phyloP scores from a whole-genome alignment of 2,113 vertebrate species.

The Rhinopomastus cyanomelas region DNA sequence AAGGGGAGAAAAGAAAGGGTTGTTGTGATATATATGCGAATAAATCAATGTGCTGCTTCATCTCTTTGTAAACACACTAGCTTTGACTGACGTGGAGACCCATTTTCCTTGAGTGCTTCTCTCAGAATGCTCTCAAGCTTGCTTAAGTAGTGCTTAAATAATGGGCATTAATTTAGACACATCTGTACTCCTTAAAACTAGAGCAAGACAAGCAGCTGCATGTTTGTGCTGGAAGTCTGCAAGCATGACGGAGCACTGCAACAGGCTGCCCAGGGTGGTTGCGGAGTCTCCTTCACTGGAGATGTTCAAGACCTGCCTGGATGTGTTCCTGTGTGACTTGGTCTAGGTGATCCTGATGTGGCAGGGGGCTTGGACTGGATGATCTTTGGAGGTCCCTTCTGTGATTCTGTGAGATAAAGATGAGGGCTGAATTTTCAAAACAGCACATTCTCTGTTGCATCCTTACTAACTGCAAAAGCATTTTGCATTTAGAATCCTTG shows the following conservation, averaged over 20 bases:
- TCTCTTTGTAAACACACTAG: conserved; percentile 23
- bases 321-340: no score
- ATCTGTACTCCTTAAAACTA: neutral
- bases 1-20: neutral
- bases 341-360: no score
- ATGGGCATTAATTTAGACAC: conserved; percentile 25
- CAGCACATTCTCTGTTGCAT: neutral
- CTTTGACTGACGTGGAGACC: conserved; percentile 16
- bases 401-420: neutral
- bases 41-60: neutral
- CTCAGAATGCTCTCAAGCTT: conserved; percentile 11
- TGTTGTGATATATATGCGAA: conserved; percentile 8
- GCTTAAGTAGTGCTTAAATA: conserved; percentile 37
- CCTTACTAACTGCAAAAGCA: neutral
- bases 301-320: no score
- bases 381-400: no score
- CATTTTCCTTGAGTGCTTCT: conserved; percentile 41
- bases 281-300: no score
- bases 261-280: no score
- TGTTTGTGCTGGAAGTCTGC: neutral
- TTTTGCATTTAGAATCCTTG: neutral
- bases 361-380: no score
- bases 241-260: no score
- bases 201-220: neutral
- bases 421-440: neutral